Percentiles rank a stretch among this genome's conserved stretches.
These are phyloP conservation scores for Acronicta aceris DNA, from an alignment of 2,888 invertebrate species.

Conservation along the genomic window DNA sequence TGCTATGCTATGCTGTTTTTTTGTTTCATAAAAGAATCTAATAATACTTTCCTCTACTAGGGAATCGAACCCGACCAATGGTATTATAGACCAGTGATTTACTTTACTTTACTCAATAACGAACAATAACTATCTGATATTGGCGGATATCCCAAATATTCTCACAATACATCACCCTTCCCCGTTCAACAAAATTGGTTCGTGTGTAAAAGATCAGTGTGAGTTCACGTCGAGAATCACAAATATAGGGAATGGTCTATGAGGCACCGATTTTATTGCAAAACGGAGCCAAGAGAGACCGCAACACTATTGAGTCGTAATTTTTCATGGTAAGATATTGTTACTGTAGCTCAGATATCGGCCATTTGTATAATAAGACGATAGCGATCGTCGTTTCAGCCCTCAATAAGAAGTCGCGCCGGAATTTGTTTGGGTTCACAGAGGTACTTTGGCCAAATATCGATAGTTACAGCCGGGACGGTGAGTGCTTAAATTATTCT, in stretches of 20 bases:
- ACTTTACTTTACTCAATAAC: conserved; percentile 20
- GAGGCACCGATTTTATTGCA: conserved; percentile 76
- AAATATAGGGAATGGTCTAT: conserved; percentile 69
- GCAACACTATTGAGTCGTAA: conserved; percentile 75
- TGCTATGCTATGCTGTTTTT: too few species aligned
- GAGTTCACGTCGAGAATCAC: conserved; percentile 65
- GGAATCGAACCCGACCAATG: too few species aligned
- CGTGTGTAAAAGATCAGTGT: conserved; percentile 66
- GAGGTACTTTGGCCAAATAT: conserved; percentile 61
- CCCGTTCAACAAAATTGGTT: conserved; percentile 66
- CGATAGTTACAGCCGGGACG: conserved; percentile 46
- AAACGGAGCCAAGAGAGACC: conserved; percentile 75
- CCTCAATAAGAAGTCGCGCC: conserved; percentile 69
- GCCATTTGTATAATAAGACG: conserved; percentile 86
- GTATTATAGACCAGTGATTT: too few species aligned
- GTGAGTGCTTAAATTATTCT: conserved; percentile 57
- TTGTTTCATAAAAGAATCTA: too few species aligned
- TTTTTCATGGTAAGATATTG: conserved; percentile 81
- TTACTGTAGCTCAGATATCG: conserved; percentile 78
- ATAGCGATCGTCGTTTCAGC: conserved; percentile 78
- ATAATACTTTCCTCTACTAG: too few species aligned
- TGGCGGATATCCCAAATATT: conserved; percentile 49
- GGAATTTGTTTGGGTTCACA: conserved; percentile 71
- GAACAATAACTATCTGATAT: conserved; percentile 46
- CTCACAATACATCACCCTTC: conserved; percentile 57